Percentiles rank a stretch among this genome's conserved stretches.
phyloP scores from a whole-genome alignment of 1,140 invertebrate species.

The Caenorhabditis briggsae region DNA sequence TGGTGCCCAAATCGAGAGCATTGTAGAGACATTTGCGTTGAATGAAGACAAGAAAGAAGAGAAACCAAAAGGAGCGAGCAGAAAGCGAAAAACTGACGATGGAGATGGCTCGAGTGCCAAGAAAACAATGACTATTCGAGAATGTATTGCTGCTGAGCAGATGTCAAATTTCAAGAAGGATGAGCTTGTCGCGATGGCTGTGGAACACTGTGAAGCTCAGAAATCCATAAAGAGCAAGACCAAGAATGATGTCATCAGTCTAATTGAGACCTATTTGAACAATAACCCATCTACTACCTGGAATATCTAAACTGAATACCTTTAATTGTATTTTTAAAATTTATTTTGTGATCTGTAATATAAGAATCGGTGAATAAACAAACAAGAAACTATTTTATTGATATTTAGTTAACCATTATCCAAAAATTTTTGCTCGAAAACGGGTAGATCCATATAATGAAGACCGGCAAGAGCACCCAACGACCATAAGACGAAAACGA shows the following conservation, averaged over 20 bases:
- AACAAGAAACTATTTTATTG: too few relatives aligned
- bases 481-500: background rate
- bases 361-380: too few relatives aligned
- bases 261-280: constrained; percentile 28
- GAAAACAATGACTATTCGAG: constrained; percentile 26
- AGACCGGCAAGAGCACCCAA: background rate
- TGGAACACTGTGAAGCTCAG: constrained; percentile 23
- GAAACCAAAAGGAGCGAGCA: background rate
- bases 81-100: background rate
- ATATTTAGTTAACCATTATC: background rate
- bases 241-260: constrained; percentile 13
- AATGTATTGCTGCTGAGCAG: constrained; percentile 8
- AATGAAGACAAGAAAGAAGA: constrained; percentile 11
- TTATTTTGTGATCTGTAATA: too few relatives aligned
- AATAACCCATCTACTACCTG: background rate
- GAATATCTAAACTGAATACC: constrained; percentile 11
- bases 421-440: background rate
- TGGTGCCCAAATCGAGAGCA: constrained; percentile 13
- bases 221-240: constrained; percentile 15
- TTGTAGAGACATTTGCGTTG: constrained; percentile 16
- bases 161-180: constrained; percentile 22
- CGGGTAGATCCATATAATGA: background rate
- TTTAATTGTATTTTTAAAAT: too few relatives aligned
- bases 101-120: background rate
- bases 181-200: background rate